Percentiles rank a stretch among this genome's conserved stretches.
Evolutionary conservation across 2,888 invertebrate genomes (phyloP).

Genomic region (Anthophora plumipes): DNA sequence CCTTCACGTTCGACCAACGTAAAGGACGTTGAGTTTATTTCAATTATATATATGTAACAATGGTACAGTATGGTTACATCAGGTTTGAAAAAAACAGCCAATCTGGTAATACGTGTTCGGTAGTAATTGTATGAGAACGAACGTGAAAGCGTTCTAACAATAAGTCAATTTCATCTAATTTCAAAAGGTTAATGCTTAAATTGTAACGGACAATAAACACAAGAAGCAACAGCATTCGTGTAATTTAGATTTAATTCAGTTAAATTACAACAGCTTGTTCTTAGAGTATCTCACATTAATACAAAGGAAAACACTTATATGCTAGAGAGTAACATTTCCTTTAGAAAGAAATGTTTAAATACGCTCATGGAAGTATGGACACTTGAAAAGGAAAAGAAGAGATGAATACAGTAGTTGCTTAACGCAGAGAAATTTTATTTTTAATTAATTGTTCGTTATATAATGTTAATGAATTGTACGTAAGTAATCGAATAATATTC

Average conservation of each 20-base stretch:
- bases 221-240: no score
- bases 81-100: not conserved
- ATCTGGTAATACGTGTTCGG: not conserved
- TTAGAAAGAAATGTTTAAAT: no score
- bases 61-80: conserved; percentile 2
- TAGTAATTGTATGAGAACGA: not conserved
- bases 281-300: not conserved
- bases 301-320: not conserved
- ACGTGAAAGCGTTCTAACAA: not conserved
- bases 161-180: not conserved
- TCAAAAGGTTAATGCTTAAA: not conserved
- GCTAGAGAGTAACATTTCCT: no score
- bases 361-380: no score
- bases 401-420: no score
- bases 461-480: no score
- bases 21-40: conserved; percentile 14
- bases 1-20: conserved; percentile 41
- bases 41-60: conserved; percentile 1
- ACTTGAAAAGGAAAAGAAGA: no score
- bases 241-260: not conserved
- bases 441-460: no score
- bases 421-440: no score
- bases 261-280: not conserved
- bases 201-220: not conserved
- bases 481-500: no score